These are phyloP conservation scores for Drosophila subsilvestris DNA, from an alignment of 2,888 invertebrate genomes.

Conservation along the genomic window DNA sequence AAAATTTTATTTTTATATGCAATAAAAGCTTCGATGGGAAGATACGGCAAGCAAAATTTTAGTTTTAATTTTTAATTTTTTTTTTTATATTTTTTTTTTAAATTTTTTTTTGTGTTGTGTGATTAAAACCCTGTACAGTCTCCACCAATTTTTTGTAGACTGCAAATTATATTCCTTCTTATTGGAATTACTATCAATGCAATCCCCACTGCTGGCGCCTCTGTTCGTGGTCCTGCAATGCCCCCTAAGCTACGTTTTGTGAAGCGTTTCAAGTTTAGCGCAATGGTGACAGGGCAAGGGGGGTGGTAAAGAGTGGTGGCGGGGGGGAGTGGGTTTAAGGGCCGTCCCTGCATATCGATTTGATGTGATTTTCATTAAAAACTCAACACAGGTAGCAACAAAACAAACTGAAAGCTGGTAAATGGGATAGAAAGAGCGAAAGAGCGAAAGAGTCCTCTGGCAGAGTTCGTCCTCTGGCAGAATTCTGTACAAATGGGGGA, in stretches of 20 bases:
- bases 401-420: conserved; percentile 30
- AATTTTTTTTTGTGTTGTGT: no score
- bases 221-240: neutral
- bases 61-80: no score
- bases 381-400: conserved; percentile 60
- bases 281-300: conserved; percentile 19
- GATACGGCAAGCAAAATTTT: no score
- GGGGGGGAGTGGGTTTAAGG: conserved; percentile 25
- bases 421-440: neutral
- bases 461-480: neutral
- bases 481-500: neutral
- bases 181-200: neutral
- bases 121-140: no score
- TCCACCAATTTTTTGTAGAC: no score
- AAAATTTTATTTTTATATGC: no score
- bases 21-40: no score
- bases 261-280: conserved; percentile 48
- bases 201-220: neutral
- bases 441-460: neutral
- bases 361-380: conserved; percentile 77
- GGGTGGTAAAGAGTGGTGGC: neutral
- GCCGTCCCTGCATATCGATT: conserved; percentile 66
- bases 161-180: no score
- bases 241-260: conserved; percentile 29
- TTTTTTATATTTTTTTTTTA: no score